A percentile compares a stretch with the other conserved stretches of the same genome.
Evolutionary conservation across 2,113 vertebrate genomes (phyloP).

Genomic region (Monarcha castaneiventris): DNA sequence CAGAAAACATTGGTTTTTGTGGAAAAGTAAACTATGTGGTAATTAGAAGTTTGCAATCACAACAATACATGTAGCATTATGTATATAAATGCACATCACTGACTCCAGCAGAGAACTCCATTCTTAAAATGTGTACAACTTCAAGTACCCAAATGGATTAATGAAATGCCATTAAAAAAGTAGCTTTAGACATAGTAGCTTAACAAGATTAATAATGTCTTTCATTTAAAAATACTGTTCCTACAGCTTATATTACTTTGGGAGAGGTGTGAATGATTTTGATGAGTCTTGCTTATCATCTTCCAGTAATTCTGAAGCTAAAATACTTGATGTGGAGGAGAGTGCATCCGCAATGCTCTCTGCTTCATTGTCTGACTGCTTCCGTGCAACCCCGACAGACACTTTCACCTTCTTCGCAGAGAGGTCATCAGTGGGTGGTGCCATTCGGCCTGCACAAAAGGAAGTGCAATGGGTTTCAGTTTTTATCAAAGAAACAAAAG

Average conservation of each 20-base stretch:
- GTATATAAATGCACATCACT: neutral
- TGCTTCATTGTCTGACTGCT: constrained; percentile 85
- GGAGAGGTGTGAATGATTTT: constrained; percentile 70
- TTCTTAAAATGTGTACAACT: neutral
- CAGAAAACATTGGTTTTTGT: neutral
- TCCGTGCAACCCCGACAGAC: constrained; percentile 85
- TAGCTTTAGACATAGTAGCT: neutral
- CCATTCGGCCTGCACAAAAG: constrained; percentile 86
- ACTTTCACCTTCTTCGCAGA: constrained; percentile 91
- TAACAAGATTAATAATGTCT: neutral
- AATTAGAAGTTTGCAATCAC: neutral
- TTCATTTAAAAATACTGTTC: neutral
- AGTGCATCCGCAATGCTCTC: constrained; percentile 77
- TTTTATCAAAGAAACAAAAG: neutral
- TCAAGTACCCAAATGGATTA: neutral
- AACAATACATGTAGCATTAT: neutral
- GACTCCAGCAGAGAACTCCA: neutral
- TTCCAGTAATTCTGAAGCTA: constrained; percentile 85
- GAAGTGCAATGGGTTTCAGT: neutral
- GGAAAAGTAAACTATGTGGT: neutral
- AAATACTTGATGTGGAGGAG: constrained; percentile 78
- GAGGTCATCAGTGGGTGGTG: constrained; percentile 84
- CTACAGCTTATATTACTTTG: constrained; percentile 67
- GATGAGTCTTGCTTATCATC: constrained; percentile 83
- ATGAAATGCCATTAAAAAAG: neutral